Percentiles rank a stretch among this genome's conserved stretches.
phyloP scores from a whole-genome alignment of 1,140 invertebrate species.

The Caerostris darwini region DNA sequence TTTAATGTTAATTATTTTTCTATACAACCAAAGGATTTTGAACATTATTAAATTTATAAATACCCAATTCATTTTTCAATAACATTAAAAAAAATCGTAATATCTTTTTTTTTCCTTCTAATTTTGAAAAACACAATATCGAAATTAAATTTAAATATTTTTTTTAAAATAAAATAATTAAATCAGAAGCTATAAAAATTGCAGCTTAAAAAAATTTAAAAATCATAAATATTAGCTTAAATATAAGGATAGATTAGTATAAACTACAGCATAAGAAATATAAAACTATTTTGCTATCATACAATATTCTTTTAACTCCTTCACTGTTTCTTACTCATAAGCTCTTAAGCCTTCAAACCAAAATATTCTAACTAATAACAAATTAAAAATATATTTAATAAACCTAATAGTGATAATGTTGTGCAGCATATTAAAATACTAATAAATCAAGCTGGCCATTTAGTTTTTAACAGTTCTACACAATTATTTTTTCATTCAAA shows the following conservation, averaged over 20 bases:
- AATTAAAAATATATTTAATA: neutral
- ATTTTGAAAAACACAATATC: too few relatives aligned
- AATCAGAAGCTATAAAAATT: too few relatives aligned
- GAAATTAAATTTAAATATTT: too few relatives aligned
- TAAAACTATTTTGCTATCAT: constrained; percentile 5
- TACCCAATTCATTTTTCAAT: too few relatives aligned
- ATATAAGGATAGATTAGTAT: neutral
- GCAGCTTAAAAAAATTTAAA: neutral
- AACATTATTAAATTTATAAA: too few relatives aligned
- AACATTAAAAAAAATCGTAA: too few relatives aligned
- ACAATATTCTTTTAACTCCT: neutral
- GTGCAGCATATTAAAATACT: neutral
- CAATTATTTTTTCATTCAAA: constrained; percentile 27
- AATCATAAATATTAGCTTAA: neutral
- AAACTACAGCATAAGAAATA: neutral
- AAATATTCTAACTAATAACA: neutral
- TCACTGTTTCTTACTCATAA: neutral
- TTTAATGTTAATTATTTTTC: too few relatives aligned
- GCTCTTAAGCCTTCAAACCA: neutral
- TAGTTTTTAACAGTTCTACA: neutral
- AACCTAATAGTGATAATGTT: neutral
- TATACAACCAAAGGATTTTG: too few relatives aligned
- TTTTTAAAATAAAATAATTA: too few relatives aligned
- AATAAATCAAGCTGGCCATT: neutral
- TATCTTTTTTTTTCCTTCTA: too few relatives aligned